Conservation (phyloP, 2,888 invertebrate genomes). For the Allolobophora icterica region DNA sequence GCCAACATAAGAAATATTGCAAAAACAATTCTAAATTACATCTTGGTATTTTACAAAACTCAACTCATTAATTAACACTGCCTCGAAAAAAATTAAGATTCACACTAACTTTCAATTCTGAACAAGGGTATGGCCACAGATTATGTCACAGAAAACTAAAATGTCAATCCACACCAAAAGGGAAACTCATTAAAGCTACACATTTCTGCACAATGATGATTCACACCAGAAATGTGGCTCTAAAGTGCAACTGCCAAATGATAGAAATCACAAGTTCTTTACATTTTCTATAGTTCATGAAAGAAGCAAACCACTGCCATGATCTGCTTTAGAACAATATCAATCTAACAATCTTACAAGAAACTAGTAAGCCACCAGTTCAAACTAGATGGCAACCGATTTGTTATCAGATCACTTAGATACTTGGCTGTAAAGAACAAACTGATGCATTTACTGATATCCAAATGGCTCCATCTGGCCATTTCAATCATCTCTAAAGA, state of each 20-base stretch:
- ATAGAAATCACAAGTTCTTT: not conserved
- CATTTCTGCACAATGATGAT: not conserved
- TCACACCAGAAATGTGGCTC: not conserved
- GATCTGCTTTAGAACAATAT: not conserved
- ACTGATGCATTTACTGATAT: not conserved
- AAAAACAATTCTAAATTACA: not conserved
- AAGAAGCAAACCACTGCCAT: not conserved
- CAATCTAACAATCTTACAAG: not conserved
- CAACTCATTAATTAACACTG: not conserved
- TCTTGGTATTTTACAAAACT: not conserved
- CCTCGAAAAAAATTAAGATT: too few species aligned
- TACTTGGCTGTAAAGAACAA: not conserved
- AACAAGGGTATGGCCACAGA: too few species aligned
- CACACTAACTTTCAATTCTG: too few species aligned
- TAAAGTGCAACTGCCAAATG: not conserved
- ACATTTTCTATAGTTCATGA: not conserved
- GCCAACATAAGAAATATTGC: not conserved
- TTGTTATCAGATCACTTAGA: not conserved
- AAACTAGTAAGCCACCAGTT: not conserved
- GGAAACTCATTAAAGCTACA: not conserved
- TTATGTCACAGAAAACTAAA: too few species aligned
- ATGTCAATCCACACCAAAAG: not conserved
- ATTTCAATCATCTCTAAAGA: not conserved
- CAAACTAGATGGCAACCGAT: not conserved
- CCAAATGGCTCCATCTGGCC: not conserved